These are phyloP conservation scores for Eupithecia exiguata DNA, from an alignment of 2,888 invertebrate genomes.

Conservation along the genomic window DNA sequence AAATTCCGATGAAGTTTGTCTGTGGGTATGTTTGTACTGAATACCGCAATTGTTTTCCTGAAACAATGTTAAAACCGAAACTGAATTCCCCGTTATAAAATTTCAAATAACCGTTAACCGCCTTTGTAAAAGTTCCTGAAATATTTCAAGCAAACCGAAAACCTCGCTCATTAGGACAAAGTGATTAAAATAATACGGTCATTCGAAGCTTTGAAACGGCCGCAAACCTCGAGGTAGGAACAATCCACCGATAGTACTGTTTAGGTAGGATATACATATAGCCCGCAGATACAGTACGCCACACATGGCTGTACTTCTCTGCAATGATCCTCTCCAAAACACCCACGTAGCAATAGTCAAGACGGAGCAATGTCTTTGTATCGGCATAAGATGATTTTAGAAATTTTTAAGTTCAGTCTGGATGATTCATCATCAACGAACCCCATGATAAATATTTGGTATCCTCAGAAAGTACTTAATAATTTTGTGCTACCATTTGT, in stretches of 20 bases:
- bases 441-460: no score
- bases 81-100: not conserved
- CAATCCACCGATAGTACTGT: conserved; percentile 28
- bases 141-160: conserved; percentile 19
- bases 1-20: not conserved
- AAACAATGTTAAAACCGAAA: not conserved
- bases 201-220: conserved; percentile 28
- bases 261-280: no score
- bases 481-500: no score
- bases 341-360: not conserved
- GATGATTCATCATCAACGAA: no score
- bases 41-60: not conserved
- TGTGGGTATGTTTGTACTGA: not conserved
- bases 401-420: no score
- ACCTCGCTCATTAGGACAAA: conserved; percentile 32
- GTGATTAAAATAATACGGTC: conserved; percentile 34
- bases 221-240: conserved; percentile 22
- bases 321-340: not conserved
- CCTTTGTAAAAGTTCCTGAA: conserved; percentile 26
- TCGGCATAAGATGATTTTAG: not conserved
- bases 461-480: no score
- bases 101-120: conserved; percentile 14
- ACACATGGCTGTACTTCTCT: not conserved
- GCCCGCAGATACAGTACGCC: conserved; percentile 14
- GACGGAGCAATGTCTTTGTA: not conserved